A percentile compares a stretch with the other conserved stretches of the same genome.
Conservation (phyloP, 1,140 invertebrate species). For the Panagrolaimus sp. region DNA sequence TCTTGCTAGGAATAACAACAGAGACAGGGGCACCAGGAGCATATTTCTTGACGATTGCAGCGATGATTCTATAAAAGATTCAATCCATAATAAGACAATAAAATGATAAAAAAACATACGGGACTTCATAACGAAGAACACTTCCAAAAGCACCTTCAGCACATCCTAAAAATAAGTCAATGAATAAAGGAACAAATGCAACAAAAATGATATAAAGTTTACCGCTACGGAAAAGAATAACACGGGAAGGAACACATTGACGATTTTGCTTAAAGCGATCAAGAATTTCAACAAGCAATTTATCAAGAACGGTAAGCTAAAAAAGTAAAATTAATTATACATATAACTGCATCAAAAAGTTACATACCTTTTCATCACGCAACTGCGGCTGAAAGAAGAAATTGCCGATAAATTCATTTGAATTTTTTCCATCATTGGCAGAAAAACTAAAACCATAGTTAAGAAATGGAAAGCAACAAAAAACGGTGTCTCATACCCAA, state of each 20-base stretch:
- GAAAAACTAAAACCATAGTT: no score
- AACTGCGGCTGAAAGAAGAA: constrained; percentile 25
- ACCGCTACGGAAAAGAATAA: constrained; percentile 40
- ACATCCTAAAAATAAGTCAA: no score
- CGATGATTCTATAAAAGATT: no score
- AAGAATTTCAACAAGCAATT: constrained; percentile 24
- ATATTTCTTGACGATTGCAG: neutral
- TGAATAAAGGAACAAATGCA: no score
- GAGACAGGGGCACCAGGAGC: constrained; percentile 26
- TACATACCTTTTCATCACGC: constrained; percentile 38
- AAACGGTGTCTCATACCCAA: no score
- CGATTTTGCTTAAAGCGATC: constrained; percentile 12
- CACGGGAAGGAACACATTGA: constrained; percentile 21
- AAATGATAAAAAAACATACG: no score
- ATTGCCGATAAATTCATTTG: constrained; percentile 33
- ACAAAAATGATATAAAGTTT: no score
- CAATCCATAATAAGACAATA: no score
- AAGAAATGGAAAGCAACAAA: no score
- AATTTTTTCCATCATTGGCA: constrained; percentile 25
- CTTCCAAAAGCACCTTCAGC: constrained; percentile 22
- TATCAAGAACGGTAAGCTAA: no score
- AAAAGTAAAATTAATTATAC: no score
- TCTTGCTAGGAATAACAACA: constrained; percentile 37
- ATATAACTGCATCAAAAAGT: no score
- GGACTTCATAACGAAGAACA: constrained; percentile 39